These are phyloP conservation scores for Glaucidium brasilianum DNA, from an alignment of 2,113 vertebrate species.

Conservation along the genomic window DNA sequence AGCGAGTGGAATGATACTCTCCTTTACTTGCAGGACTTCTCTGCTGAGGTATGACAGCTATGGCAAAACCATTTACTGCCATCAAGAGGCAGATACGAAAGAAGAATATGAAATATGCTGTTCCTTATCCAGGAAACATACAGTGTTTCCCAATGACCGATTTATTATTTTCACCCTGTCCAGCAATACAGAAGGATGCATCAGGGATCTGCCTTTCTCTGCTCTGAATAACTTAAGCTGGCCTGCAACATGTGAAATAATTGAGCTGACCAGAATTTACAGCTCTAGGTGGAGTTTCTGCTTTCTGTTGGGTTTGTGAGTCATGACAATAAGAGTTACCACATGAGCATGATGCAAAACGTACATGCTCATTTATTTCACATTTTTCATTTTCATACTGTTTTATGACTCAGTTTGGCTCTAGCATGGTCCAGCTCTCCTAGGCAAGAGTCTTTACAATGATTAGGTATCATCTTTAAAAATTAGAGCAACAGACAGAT, in stretches of 20 bases:
- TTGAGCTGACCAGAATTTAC: constrained; percentile 77
- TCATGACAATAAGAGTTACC: constrained; percentile 35
- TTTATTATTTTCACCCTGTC: constrained; percentile 78
- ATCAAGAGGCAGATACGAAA: constrained; percentile 75
- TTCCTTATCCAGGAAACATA: constrained; percentile 60
- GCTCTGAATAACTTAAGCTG: constrained; percentile 73
- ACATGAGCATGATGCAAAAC: constrained; percentile 39
- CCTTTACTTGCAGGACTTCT: constrained; percentile 56
- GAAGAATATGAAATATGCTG: constrained; percentile 68
- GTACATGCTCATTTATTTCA: constrained; percentile 48
- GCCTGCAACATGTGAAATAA: constrained; percentile 74
- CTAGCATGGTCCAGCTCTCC: constrained; percentile 32
- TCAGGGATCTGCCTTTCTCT: constrained; percentile 73
- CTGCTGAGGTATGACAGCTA: constrained; percentile 65
- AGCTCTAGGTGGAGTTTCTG: constrained; percentile 65
- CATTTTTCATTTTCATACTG: constrained; percentile 59
- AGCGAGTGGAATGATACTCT: constrained; percentile 50
- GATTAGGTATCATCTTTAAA: constrained; percentile 43
- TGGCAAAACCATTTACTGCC: constrained; percentile 75
- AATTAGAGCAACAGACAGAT: constrained; percentile 61
- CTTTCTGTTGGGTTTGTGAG: constrained; percentile 68
- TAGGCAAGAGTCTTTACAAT: constrained; percentile 4
- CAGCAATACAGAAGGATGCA: constrained; percentile 66
- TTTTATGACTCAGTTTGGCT: constrained; percentile 48
- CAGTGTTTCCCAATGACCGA: constrained; percentile 68